phyloP scores from a whole-genome alignment of 2,888 invertebrate species.

The Steinernema hermaphroditum region DNA sequence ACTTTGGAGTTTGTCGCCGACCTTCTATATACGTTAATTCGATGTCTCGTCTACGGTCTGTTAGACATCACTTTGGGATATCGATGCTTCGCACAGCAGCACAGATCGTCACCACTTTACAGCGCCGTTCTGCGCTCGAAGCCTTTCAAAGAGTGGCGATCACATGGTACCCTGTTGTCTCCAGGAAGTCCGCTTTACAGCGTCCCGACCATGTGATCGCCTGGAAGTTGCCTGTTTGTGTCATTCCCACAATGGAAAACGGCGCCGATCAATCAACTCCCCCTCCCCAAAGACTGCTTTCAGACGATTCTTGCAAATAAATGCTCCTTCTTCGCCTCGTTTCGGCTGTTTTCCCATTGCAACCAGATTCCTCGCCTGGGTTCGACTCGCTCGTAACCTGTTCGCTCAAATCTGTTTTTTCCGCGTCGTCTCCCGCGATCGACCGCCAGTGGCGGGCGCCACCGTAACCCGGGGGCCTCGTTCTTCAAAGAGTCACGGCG shows the following conservation, averaged over 20 bases:
- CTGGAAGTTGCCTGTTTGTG: neutral
- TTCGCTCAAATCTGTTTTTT: neutral
- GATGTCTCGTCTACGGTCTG: too few relatives aligned
- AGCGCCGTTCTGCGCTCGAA: neutral
- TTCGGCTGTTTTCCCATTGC: neutral
- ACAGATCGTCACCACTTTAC: neutral
- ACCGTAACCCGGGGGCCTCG: slow-evolving; percentile 15
- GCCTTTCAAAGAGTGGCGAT: slow-evolving; percentile 13
- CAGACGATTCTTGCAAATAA: too few relatives aligned
- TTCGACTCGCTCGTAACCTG: slow-evolving; percentile 9
- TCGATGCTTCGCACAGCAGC: too few relatives aligned
- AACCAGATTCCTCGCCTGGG: slow-evolving; percentile 16
- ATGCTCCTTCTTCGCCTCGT: too few relatives aligned
- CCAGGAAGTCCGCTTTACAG: too few relatives aligned
- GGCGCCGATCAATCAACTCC: neutral
- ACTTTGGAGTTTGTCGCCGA: too few relatives aligned
- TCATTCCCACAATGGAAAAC: neutral
- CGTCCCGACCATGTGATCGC: too few relatives aligned
- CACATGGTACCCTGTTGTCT: slow-evolving; percentile 14
- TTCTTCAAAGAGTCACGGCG: slow-evolving; percentile 3
- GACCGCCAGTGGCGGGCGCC: neutral
- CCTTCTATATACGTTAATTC: too few relatives aligned
- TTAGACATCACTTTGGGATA: too few relatives aligned
- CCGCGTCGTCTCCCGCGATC: slow-evolving; percentile 1
- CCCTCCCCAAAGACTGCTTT: neutral